These are phyloP conservation scores for Pelobates fuscus DNA, from an alignment of 2,113 vertebrate species.

Conservation along the genomic window DNA sequence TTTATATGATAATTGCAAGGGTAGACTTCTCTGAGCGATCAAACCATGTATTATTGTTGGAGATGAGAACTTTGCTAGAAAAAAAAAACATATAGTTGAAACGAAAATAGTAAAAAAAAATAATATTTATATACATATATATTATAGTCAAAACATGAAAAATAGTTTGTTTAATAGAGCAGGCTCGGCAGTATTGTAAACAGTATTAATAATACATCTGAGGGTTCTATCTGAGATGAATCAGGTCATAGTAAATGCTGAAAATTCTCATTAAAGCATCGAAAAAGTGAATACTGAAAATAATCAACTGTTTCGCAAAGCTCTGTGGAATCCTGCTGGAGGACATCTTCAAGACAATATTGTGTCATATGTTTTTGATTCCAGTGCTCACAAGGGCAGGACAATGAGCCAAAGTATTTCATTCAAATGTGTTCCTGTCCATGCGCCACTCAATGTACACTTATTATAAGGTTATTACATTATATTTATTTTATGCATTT, in stretches of 20 bases:
- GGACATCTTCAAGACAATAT: background rate
- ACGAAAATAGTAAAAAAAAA: conserved; percentile 27
- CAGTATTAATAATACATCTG: conserved; percentile 24
- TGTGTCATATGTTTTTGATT: background rate
- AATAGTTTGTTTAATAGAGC: background rate
- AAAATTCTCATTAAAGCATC: background rate
- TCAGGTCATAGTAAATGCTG: conserved; percentile 28
- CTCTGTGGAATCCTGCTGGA: background rate
- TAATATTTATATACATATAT: background rate
- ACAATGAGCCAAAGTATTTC: no score
- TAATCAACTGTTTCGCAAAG: background rate
- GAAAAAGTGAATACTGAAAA: background rate
- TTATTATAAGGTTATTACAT: no score
- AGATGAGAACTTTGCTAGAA: conserved; percentile 4
- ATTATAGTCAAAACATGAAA: background rate
- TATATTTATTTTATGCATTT: no score
- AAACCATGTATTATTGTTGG: conserved; percentile 63
- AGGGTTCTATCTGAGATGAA: background rate
- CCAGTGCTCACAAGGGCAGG: no score
- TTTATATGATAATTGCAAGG: conserved; percentile 64
- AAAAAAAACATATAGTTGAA: conserved; percentile 41
- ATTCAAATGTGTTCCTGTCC: no score
- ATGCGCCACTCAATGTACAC: no score
- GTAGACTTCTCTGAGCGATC: conserved; percentile 65
- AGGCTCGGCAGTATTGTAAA: background rate